phyloP scores from a whole-genome alignment of 2,888 invertebrate genomes.

The Pyrochroa serraticornis region DNA sequence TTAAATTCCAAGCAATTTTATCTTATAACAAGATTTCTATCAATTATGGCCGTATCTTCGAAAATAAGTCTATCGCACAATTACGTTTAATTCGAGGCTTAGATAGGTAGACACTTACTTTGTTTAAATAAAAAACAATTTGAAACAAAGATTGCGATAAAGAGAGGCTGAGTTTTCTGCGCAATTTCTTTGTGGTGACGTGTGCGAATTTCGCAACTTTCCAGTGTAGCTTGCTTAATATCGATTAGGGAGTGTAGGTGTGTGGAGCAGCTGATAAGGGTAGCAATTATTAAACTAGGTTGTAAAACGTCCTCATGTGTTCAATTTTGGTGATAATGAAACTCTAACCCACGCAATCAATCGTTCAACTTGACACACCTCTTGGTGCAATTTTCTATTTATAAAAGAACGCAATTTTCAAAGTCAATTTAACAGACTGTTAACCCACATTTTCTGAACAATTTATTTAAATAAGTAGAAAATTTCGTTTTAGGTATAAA shows the following conservation, averaged over 20 bases:
- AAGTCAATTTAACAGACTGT: conserved; percentile 3
- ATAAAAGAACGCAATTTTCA: not conserved
- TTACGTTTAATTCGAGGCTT: no score
- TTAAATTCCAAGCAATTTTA: no score
- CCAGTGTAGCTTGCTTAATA: conserved; percentile 11
- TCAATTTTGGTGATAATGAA: not conserved
- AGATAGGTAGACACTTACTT: no score
- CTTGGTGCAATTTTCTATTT: conserved; percentile 1
- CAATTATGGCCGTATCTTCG: no score
- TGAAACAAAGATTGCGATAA: no score
- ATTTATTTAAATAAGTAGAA: conserved; percentile 16
- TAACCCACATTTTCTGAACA: not conserved
- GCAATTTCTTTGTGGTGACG: no score
- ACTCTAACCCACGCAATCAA: not conserved
- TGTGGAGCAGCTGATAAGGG: conserved; percentile 21
- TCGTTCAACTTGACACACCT: not conserved
- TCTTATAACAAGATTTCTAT: no score
- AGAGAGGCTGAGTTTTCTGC: no score
- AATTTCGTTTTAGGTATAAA: conserved; percentile 1
- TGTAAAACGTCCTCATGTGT: conserved; percentile 14
- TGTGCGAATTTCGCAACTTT: conserved; percentile 1
- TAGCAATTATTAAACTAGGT: conserved; percentile 8
- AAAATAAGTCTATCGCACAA: no score
- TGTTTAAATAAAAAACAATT: no score
- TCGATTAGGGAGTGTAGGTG: conserved; percentile 1